Evolutionary conservation across 2,888 invertebrate species (phyloP).

Genomic region (Hirtodrosophila trivittata): DNA sequence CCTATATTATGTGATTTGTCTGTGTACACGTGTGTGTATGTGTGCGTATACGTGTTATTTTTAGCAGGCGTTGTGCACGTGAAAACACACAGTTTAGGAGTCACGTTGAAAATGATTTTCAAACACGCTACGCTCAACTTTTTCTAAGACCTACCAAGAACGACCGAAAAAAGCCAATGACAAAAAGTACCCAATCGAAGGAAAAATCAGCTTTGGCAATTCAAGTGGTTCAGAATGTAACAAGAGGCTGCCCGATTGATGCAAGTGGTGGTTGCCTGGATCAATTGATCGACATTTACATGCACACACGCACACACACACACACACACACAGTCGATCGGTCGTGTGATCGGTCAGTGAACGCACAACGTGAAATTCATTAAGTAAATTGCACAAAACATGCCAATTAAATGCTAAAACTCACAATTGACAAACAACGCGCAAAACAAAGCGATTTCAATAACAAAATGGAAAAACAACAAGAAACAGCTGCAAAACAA

Average conservation of each 20-base stretch:
- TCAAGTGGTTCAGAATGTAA: too few relatives aligned
- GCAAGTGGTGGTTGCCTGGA: constrained; percentile 33
- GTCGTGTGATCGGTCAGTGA: constrained; percentile 59
- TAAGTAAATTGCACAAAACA: constrained; percentile 64
- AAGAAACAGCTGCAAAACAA: constrained; percentile 4
- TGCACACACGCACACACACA: too few relatives aligned
- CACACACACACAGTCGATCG: constrained; percentile 20
- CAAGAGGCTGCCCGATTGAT: constrained; percentile 53
- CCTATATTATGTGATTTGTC: constrained; percentile 37
- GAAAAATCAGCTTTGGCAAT: too few relatives aligned
- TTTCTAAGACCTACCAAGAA: too few relatives aligned
- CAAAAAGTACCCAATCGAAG: not conserved
- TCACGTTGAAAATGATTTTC: constrained; percentile 22
- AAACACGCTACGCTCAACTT: too few relatives aligned
- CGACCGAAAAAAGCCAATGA: too few relatives aligned
- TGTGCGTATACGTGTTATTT: constrained; percentile 35
- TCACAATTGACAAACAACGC: constrained; percentile 50
- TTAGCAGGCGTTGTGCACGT: constrained; percentile 66
- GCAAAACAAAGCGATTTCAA: constrained; percentile 50
- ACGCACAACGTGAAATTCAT: constrained; percentile 60
- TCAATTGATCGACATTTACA: too few relatives aligned
- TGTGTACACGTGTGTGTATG: constrained; percentile 10
- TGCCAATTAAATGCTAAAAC: constrained; percentile 61
- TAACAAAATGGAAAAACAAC: constrained; percentile 9
- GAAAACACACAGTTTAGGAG: constrained; percentile 50